These are phyloP conservation scores for Lasioglossum villosulum DNA, from an alignment of 2,888 invertebrate genomes.

Conservation along the genomic window DNA sequence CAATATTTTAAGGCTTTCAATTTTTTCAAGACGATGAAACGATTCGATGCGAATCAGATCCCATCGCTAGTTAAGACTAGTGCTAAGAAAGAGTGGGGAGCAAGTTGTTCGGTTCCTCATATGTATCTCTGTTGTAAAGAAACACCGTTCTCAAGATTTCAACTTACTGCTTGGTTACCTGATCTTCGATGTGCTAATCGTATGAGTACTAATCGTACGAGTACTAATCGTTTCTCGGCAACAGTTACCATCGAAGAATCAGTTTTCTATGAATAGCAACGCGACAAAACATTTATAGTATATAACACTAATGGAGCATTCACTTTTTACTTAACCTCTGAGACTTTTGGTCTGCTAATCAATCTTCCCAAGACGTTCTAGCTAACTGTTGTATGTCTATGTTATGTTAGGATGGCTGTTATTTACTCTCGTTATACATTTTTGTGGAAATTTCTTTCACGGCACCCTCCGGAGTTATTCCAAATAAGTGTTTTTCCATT, in stretches of 20 bases:
- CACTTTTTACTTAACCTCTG: slow-evolving; percentile 18
- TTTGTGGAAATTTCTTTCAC: too few species aligned
- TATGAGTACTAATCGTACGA: neutral
- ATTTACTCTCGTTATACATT: too few species aligned
- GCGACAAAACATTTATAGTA: slow-evolving; percentile 10
- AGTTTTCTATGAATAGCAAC: neutral
- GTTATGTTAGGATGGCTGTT: neutral
- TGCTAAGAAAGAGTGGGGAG: too few species aligned
- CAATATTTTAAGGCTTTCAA: too few species aligned
- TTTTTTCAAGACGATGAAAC: too few species aligned
- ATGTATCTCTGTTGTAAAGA: neutral
- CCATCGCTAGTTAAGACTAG: too few species aligned
- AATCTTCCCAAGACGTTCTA: slow-evolving; percentile 57
- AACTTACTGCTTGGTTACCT: neutral
- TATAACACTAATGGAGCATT: slow-evolving; percentile 15
- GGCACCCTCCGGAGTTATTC: too few species aligned
- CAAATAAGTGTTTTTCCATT: too few species aligned
- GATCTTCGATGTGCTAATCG: neutral
- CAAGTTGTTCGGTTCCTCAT: too few species aligned
- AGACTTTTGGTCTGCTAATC: slow-evolving; percentile 34
- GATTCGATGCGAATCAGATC: too few species aligned
- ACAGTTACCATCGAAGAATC: neutral
- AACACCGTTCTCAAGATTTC: neutral
- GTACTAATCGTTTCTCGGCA: neutral
- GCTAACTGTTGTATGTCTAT: slow-evolving; percentile 54